These are phyloP conservation scores for Ceratoteleas bidentatus DNA, from an alignment of 1,140 invertebrate genomes.

Conservation along the genomic window DNA sequence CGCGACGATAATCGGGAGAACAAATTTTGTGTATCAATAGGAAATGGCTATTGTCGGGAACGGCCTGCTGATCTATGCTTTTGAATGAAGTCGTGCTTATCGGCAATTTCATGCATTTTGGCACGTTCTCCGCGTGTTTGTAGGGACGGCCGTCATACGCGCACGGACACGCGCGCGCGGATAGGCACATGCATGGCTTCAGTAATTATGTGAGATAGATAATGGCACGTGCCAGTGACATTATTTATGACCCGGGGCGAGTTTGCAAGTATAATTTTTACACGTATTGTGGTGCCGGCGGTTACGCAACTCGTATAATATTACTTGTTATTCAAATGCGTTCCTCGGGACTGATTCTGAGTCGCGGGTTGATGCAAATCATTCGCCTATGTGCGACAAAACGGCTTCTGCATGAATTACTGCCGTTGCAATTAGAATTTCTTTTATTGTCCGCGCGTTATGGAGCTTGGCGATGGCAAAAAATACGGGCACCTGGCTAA, in stretches of 20 bases:
- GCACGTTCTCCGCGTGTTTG: conserved; percentile 58
- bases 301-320: conserved; percentile 71
- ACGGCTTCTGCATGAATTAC: conserved; percentile 48
- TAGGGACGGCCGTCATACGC: conserved; percentile 33
- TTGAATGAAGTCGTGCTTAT: conserved; percentile 65
- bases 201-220: conserved; percentile 69
- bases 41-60: conserved; percentile 62
- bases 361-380: no score
- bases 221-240: conserved; percentile 74
- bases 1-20: conserved; percentile 56
- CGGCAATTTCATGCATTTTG: conserved; percentile 68
- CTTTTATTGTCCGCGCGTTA: conserved; percentile 16
- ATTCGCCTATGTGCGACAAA: no score
- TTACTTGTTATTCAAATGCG: conserved; percentile 74
- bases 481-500: not conserved
- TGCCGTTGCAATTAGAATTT: conserved; percentile 31
- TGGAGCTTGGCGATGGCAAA: not conserved
- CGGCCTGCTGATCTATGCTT: conserved; percentile 58
- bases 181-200: conserved; percentile 26
- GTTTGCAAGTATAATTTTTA: conserved; percentile 77
- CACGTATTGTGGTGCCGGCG: conserved; percentile 69
- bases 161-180: conserved; percentile 12
- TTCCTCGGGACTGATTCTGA: conserved; percentile 67
- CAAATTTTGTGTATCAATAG: conserved; percentile 67
- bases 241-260: conserved; percentile 69